Evolutionary conservation across 1,140 invertebrate genomes (phyloP), one percentile per base, ranked within the genome.

Genomic region (Ganaspis sp.): DNA sequence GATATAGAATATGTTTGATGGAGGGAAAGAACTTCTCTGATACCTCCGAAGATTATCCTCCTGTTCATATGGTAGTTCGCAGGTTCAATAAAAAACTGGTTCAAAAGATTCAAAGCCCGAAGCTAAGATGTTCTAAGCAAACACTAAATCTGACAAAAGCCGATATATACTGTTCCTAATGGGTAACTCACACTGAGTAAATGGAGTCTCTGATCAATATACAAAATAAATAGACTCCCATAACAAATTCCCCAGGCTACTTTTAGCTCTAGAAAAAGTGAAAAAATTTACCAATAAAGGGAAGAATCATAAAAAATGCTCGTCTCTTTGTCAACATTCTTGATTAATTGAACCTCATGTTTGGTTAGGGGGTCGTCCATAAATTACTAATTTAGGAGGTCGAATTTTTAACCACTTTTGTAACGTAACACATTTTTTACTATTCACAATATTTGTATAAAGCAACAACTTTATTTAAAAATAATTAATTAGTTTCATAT

Each of bases 141-240:
- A 64, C 58, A 64, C 26, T 29, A 9, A 6, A 45, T 71, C 70
- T 40, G 26, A 82, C 75, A 77, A 82, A 72, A 74, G 75, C 34
- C 72, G 71, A 78, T 54, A 58, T 77, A 78, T 19, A 81, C 49
- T 75, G 76, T 69, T 45, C 23, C 64, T 81, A 78, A 81, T 78
- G 76, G 74, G 74, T 74, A 73, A 71, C 34, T 29, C 64, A 74
- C 72, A 74, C 76, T 81, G 29, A 45, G 45, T 29, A 76, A 78
- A 81, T 78, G 38, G 64, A 58, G 40, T 34, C 72, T 21, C 64
- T 72, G 80, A 81, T 79, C 80, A 42, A 81, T 81, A 81, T 74
- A 69, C 75, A 64, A 64, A 64, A 64, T 29, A 64, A 64, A 64
- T n/a, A 64, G 58, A 29, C 23, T 29, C 1, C 26, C 12, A 8